Base-by-base conservation (phyloP, 53 echinoderm and acorn worm genomes). In the Glandiceps talaboti region DNA sequence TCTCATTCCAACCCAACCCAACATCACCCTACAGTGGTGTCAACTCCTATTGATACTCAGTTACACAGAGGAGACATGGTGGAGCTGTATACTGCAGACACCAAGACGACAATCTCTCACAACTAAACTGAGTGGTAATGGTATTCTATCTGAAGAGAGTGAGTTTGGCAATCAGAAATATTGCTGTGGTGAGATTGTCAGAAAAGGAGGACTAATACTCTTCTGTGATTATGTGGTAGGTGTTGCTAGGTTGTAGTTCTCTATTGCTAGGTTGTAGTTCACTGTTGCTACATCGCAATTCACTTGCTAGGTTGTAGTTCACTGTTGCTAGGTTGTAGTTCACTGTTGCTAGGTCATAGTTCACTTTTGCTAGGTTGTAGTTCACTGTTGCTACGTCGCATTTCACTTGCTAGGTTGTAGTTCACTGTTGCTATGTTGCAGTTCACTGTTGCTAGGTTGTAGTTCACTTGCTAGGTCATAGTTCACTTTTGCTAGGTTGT, bases 181-280 rank as follows among this genome's bases (percentile, higher is more conserved):
- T 20, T 45, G 64, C 64, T 45, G 64, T 20, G 64, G 64, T 6
- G 93, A 99, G 81, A 88, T 99, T 32, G 89, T 91, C 76, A 87
- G 88, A 30, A 91, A 86, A 85, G 99, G 94, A 31, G 99, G 87
- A 1, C 78, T 99, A 75, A 88, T 99, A 1, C 89, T 99, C 33
- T 99, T 89, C 85, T 91, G 94, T 81, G 99, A 99, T 77, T 94
- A 85, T 82, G 99, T 99, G 91, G 99, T 99, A 80, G 31, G 97
- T 84, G 14, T 25, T 1, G 26, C 6, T 20, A 45, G 64, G 20
- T 45, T 45, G 6, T 45, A 20, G n/a, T n/a, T n/a, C n/a, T n/a
- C n/a, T n/a, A n/a, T n/a, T n/a, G n/a, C n/a, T n/a, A n/a, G n/a
- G n/a, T n/a, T n/a, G n/a, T n/a, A n/a, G n/a, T n/a, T n/a, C n/a